Evolutionary conservation across 2,113 vertebrate genomes (phyloP), one percentile per base, ranked within the genome.

Genomic region (Dolichotis patagonum): DNA sequence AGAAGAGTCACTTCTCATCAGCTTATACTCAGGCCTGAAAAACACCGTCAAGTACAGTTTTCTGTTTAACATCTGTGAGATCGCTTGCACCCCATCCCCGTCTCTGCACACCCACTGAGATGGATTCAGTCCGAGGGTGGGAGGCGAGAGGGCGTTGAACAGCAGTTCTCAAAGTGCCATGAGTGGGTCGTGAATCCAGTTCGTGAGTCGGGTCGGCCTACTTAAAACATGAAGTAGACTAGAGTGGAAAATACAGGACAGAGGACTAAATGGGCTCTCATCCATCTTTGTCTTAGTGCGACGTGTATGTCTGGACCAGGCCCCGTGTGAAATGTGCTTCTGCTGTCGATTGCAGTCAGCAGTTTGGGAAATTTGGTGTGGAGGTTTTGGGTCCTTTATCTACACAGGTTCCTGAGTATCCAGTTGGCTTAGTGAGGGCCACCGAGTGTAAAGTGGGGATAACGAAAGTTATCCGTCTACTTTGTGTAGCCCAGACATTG

Each of bases 211-310:
- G 17, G 84, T 17, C 43, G 69, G 73, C 69, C 75, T 87, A 5
- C 86, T 85, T 93, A 16, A 92, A 94, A 96, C 49, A 52, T 62
- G 54, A 56, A 81, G 43, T 22, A 73, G 69, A 73, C n/a, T 20
- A 54, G 62, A 60, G n/a, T 11, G 63, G 41, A 43, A 96, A 82
- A 67, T 80, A 67, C 32, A n/a, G 63, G 13, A 1, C 20, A 28
- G 54, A 3, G 56, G 41, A 28, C 67, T 63, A 26, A 41, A 26
- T 22, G 9, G 62, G 38, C 67, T 49, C n/a, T 43, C 73, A 28
- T 5, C 26, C 62, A 5, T 9, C 69, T 90, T 52, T 10, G 60
- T 49, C 77, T 92, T 24, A 3, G 62, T 65, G 85, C 88, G 71
- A 83, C 58, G 12, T 13, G 22, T n/a, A 8, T 46, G 41, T 86